Evolutionary conservation across 2,113 vertebrate genomes (phyloP), one percentile per base, ranked within the genome.

Genomic region (Gadus macrocephalus): DNA sequence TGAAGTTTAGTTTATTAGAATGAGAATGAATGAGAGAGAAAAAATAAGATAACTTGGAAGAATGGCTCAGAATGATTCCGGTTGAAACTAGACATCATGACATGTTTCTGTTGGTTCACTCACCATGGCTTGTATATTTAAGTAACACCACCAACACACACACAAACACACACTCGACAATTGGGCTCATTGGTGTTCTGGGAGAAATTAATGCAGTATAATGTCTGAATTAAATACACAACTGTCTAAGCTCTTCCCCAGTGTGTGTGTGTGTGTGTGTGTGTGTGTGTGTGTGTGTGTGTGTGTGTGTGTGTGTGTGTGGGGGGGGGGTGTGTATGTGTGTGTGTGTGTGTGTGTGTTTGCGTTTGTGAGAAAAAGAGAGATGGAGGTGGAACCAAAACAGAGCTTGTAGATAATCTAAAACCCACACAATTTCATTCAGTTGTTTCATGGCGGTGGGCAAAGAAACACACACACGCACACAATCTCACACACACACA

Each of bases 351-450:
- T 15, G 61, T 27, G 61, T 27, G 22, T 27, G 61, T 27, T 9
- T 12, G 61, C 15, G 22, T 27, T 12, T 14, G 20, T 3, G 20
- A 61, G 64, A 19, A 12, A 61, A 25, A 64, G 25, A 27, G 62
- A 16, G 28, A 35, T 5, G n/a, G 22, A 64, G 62, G 25, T n/a
- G 25, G 62, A 17, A 42, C 6, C 38, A 25, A 35, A 8, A 35
- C 60, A 66, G 35, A 72, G 66, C 63, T 64, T 73, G 67, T 77
- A 73, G 69, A 73, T 69, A 73, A 69, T 66, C 59, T 55, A 42
- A 7, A 70, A 70, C 42, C 62, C 64, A 67, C 68, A 68, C 49
- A 70, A 15, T 38, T 68, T 62, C 49, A 73, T 68, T 22, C 67
- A 66, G 70, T 62, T 73, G 64, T 73, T 63, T 74, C 61, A 74